These are phyloP conservation scores for Laothoe populi DNA, from an alignment of 2,888 invertebrate genomes.

Conservation along the genomic window DNA sequence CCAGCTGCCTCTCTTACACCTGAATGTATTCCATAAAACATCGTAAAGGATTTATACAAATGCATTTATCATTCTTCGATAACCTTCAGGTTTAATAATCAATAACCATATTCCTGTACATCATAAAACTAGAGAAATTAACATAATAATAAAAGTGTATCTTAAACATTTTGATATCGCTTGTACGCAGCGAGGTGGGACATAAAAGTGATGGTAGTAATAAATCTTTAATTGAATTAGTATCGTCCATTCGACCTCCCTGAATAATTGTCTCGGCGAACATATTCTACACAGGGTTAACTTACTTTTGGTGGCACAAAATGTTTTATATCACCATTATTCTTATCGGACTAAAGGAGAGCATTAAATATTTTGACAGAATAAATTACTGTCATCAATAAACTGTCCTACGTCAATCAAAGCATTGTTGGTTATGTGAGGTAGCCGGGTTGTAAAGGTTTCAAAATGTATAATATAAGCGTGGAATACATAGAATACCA, in stretches of 20 bases:
- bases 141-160: conserved; percentile 12
- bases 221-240: conserved; percentile 74
- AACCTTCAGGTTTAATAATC: not conserved
- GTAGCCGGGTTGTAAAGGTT: conserved; percentile 1
- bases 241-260: conserved; percentile 60
- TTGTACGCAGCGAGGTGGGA: conserved; percentile 46
- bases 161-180: conserved; percentile 35
- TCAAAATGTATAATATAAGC: not conserved
- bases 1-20: no score
- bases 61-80: not conserved
- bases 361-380: conserved; percentile 54
- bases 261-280: conserved; percentile 53
- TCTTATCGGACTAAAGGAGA: conserved; percentile 48
- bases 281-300: conserved; percentile 39
- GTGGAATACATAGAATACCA: not conserved
- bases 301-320: conserved; percentile 21
- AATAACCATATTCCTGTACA: conserved; percentile 3
- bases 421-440: conserved; percentile 31
- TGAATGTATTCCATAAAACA: no score
- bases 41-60: not conserved
- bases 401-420: conserved; percentile 50
- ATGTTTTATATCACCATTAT: conserved; percentile 44
- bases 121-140: conserved; percentile 4
- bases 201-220: conserved; percentile 57
- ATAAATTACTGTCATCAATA: conserved; percentile 56